Base-by-base conservation (phyloP, 2,113 vertebrate species). In the Dicentrarchus labrax region DNA sequence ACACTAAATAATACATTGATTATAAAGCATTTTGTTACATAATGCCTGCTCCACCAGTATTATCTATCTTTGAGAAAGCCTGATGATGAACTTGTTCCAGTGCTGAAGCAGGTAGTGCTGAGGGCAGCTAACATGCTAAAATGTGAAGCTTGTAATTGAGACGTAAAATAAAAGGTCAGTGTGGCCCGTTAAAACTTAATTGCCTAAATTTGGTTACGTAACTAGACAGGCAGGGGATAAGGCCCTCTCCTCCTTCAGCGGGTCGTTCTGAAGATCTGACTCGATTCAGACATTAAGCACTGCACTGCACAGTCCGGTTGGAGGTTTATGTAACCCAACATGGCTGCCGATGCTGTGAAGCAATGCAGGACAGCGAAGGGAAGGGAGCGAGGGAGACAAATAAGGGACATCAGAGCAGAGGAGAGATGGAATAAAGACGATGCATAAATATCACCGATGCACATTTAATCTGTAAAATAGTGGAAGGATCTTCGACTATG, bases 81-180 rank as follows among this genome's bases (percentile, higher is more conserved):
- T 4, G 13, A 54, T 62, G 22, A 38, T 21, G 13, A 70, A 68
- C 24, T 39, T 2, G 54, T 19, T 61, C 48, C 47, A 61, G 36
- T 10, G 64, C 54, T 15, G 30, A 41, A 51, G 17, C 48, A 45
- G 45, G 36, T 65, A 4, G 50, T 2, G 65, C 72, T 61, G 43
- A 74, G 64, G 73, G 47, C 69, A 72, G 43, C 78, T 19, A 21
- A 67, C 22, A 80, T 41, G 41, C 24, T 30, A 59, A 54, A 83
- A 85, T 47, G 24, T 6, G 50, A 56, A 47, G 73, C 74, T 68
- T 48, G 69, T 85, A 78, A 90, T 86, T 88, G 88, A 87, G 79
- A 78, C 24, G 7, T 82, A 48, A 84, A 86, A 73, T 82, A 45
- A 91, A 94, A 94, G 91, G 90, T 94, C 91, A 92, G 8, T 3